A percentile compares a stretch with the other conserved stretches of the same genome.
Conservation (phyloP, 2,888 invertebrate genomes). For the Falcaria lacertinaria region DNA sequence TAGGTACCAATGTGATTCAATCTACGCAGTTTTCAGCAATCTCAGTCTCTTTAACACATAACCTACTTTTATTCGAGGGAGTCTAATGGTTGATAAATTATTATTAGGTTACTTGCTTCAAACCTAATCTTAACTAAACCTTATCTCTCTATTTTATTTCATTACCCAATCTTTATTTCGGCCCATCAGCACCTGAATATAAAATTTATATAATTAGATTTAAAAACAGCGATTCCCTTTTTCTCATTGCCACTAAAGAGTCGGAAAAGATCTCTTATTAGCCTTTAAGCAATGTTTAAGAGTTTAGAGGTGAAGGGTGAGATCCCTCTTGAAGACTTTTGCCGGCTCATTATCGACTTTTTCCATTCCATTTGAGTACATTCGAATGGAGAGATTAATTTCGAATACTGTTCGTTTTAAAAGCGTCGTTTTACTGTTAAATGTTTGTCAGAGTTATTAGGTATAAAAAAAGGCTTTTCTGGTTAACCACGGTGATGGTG, state of each 20-base stretch:
- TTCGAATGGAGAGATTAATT: slow-evolving; percentile 43
- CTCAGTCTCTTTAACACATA: too few species aligned
- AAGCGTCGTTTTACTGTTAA: too few species aligned
- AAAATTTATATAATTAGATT: background rate
- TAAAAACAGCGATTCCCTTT: slow-evolving; percentile 28
- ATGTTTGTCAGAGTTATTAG: too few species aligned
- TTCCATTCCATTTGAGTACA: slow-evolving; percentile 54
- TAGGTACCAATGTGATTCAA: too few species aligned
- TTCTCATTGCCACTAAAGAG: slow-evolving; percentile 39
- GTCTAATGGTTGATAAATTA: too few species aligned
- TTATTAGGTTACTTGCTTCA: too few species aligned
- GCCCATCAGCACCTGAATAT: background rate
- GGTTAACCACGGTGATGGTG: too few species aligned
- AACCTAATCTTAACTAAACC: too few species aligned
- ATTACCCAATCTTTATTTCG: background rate
- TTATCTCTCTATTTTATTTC: too few species aligned
- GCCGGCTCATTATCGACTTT: slow-evolving; percentile 67
- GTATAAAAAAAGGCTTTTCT: too few species aligned
- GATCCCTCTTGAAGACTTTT: slow-evolving; percentile 59
- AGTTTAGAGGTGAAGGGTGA: slow-evolving; percentile 55
- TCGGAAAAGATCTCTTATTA: slow-evolving; percentile 70
- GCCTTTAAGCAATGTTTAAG: slow-evolving; percentile 72
- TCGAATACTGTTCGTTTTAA: slow-evolving; percentile 27
- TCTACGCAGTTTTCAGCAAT: too few species aligned
- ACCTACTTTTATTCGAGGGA: too few species aligned